phyloP scores from a whole-genome alignment of 2,797 vertebrate species.

The Leptodactylus fallax region DNA sequence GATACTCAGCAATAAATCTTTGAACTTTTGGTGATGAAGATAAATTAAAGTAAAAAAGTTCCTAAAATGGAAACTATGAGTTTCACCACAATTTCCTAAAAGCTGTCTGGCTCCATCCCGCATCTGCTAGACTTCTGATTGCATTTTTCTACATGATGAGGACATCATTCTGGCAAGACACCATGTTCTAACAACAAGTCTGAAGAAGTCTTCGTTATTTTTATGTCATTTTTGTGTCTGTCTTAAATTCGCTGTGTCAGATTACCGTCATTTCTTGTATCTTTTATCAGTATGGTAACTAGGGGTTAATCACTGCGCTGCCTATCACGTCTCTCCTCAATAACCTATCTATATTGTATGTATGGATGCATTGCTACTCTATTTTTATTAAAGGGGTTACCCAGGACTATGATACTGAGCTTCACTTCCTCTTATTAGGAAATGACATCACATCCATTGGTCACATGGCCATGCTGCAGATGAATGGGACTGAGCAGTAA shows the following conservation, averaged over 20 bases:
- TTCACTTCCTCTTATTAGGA: no score
- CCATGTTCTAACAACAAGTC: conserved; percentile 14
- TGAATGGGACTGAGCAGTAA: no score
- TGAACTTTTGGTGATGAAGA: conserved; percentile 1
- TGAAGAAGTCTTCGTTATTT: conserved; percentile 27
- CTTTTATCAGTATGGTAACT: neutral
- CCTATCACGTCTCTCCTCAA: neutral
- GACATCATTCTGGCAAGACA: conserved; percentile 51
- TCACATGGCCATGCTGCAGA: no score
- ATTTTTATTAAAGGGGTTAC: no score
- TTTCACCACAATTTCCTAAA: conserved; percentile 35
- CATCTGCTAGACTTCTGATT: conserved; percentile 42
- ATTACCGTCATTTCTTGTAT: neutral
- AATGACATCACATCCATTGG: no score
- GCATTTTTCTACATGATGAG: conserved; percentile 44
- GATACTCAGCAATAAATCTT: neutral
- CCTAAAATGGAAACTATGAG: conserved; percentile 39
- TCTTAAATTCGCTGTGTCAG: neutral
- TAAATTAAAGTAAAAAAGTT: conserved; percentile 23
- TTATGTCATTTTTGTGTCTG: conserved; percentile 22
- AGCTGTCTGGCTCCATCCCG: conserved; percentile 33
- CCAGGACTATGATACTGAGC: no score
- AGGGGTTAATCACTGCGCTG: neutral
- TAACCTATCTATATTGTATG: no score
- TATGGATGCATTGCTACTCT: no score